phyloP scores from a whole-genome alignment of 2,113 vertebrate species.

The Gasterosteus nipponicus region DNA sequence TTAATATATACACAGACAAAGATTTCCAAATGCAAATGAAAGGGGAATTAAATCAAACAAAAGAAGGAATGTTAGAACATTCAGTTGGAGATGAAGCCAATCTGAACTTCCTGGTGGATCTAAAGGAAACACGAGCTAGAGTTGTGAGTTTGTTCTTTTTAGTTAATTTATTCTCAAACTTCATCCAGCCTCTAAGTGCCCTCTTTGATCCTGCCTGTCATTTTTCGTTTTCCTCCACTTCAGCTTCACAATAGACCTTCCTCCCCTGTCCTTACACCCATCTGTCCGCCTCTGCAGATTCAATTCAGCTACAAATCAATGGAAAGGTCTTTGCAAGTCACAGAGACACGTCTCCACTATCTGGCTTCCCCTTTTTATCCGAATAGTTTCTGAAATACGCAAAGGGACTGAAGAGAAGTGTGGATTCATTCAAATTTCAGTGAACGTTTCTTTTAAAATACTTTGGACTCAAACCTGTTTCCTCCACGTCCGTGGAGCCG shows the following conservation, averaged over 20 bases:
- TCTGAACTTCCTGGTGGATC: no score
- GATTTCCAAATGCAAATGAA: no score
- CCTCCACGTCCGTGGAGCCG: conserved; percentile 77
- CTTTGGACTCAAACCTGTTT: conserved; percentile 64
- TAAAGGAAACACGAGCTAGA: no score
- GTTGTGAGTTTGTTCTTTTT: not conserved
- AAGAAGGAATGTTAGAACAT: no score
- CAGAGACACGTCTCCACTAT: not conserved
- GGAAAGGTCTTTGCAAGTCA: not conserved
- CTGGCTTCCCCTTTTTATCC: not conserved
- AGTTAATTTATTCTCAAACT: not conserved
- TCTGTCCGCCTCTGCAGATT: not conserved
- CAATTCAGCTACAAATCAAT: not conserved
- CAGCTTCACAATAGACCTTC: not conserved
- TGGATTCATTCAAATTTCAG: not conserved
- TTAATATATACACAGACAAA: no score
- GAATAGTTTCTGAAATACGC: not conserved
- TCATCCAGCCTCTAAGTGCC: not conserved
- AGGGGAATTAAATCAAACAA: no score
- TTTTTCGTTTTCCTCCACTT: conserved; percentile 21
- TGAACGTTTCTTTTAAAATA: not conserved
- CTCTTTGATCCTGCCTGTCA: conserved; percentile 23
- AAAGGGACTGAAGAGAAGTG: not conserved
- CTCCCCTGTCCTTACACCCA: not conserved
- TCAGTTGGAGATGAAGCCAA: no score